These are phyloP conservation scores for Eupleurogrammus muticus DNA, from an alignment of 2,797 vertebrate species.

Conservation along the genomic window DNA sequence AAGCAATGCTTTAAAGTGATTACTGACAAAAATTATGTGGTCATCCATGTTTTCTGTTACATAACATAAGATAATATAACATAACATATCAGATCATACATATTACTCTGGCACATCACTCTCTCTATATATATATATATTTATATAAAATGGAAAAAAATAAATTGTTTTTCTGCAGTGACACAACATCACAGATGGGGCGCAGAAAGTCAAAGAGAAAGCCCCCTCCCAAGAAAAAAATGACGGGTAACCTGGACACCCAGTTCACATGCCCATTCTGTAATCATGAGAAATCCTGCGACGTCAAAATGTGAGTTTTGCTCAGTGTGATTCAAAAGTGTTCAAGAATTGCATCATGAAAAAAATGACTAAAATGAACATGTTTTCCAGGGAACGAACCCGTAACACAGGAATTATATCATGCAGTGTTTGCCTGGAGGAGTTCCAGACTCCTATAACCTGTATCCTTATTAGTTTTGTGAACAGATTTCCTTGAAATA, in stretches of 20 bases:
- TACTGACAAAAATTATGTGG: background rate
- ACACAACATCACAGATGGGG: slow-evolving; percentile 81
- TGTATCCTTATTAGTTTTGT: slow-evolving; percentile 89
- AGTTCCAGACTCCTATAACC: slow-evolving; percentile 96
- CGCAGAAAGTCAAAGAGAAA: slow-evolving; percentile 94
- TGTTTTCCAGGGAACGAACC: slow-evolving; percentile 88
- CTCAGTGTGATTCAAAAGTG: background rate
- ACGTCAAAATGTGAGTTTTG: slow-evolving; percentile 91
- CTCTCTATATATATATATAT: no score
- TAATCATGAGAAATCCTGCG: slow-evolving; percentile 94
- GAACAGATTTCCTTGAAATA: background rate
- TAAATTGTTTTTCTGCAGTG: slow-evolving; percentile 12
- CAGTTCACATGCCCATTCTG: slow-evolving; percentile 96
- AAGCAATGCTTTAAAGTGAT: background rate
- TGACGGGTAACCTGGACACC: slow-evolving; percentile 91
- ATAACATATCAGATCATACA: background rate
- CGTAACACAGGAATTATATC: slow-evolving; percentile 97
- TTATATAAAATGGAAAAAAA: no score
- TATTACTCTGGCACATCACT: background rate
- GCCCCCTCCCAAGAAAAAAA: slow-evolving; percentile 92
- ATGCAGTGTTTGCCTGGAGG: slow-evolving; percentile 93
- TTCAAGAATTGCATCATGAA: background rate
- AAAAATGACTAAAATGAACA: background rate
- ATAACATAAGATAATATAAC: background rate
- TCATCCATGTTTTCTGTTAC: background rate